Evolutionary conservation across 2,888 invertebrate species (phyloP), one percentile per base, ranked within the genome.

Genomic region (Emmelina monodactyla): DNA sequence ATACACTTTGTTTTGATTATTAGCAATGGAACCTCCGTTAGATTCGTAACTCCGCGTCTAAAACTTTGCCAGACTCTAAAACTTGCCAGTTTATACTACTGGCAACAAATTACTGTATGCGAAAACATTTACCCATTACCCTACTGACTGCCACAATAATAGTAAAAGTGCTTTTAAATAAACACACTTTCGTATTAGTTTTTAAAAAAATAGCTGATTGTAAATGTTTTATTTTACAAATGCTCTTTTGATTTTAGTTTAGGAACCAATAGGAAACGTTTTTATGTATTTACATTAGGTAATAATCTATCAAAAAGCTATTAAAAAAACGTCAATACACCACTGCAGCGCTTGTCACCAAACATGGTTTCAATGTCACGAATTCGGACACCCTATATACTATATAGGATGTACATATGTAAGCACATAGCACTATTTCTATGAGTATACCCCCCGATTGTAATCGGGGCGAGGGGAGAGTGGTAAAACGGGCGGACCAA

Each of bases 371-470:
- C 72, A 75, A 75, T 75, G 75, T 75, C 72, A 71, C 53, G 55
- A 58, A 53, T 70, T 70, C 58, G 68, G 71, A 69, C 50, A 4
- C 51, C 55, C 31, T 51, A 58, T 64, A 58, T 47, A 61, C 60
- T 62, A 69, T 70, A 47, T 70, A 62, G 53, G 12, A 29, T 29
- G 29, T 29, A 49, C 51, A 54, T 49, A 51, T 52, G 51, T 47
- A 39, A 40, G 40, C 55, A 76, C 58, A 78, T 78, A 71, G 60
- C 58, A 76, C 73, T 78, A 78, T 71, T 75, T 78, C 79, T 78
- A 78, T 78, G 73, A 76, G 69, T 71, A 63, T 73, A 75, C 78
- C 78, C 78, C 76, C 71, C 72, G 79, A 79, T 79, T 76, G 78
- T 79, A 72, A 79, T 79, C 79, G 70, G 69, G 62, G 70, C 58